Percentiles rank a stretch among this genome's conserved stretches.
Conservation (phyloP, 1,140 invertebrate species). For the Leptinotarsa texana region DNA sequence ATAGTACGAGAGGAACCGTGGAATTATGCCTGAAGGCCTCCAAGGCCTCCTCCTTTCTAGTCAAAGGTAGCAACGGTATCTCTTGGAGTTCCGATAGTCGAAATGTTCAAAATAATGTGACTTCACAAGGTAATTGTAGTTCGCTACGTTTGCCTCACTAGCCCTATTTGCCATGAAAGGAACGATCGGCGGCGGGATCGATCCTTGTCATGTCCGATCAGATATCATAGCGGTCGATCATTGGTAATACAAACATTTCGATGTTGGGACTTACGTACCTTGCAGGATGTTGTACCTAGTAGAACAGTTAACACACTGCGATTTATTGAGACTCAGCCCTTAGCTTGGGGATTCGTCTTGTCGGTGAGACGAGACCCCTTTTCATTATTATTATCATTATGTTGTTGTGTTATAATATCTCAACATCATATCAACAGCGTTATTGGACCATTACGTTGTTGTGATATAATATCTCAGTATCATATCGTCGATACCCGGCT, state of each 20-base stretch:
- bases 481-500: too few relatives aligned
- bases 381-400: neutral
- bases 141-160: neutral
- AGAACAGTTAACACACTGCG: neutral
- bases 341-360: neutral
- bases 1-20: neutral
- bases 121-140: neutral
- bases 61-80: constrained; percentile 7
- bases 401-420: too few relatives aligned
- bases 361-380: neutral
- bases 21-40: neutral
- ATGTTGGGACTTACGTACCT: neutral
- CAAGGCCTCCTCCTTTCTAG: neutral
- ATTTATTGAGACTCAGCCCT: neutral
- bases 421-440: too few relatives aligned
- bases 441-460: too few relatives aligned
- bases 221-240: neutral
- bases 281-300: neutral
- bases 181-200: neutral
- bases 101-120: neutral
- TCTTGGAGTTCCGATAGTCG: neutral
- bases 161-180: neutral
- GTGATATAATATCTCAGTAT: too few relatives aligned
- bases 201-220: neutral
- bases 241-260: neutral